Percentiles rank a stretch among this genome's conserved stretches.
Evolutionary conservation across 2,888 invertebrate genomes (phyloP).

Genomic region (Tiliacea aurago): DNA sequence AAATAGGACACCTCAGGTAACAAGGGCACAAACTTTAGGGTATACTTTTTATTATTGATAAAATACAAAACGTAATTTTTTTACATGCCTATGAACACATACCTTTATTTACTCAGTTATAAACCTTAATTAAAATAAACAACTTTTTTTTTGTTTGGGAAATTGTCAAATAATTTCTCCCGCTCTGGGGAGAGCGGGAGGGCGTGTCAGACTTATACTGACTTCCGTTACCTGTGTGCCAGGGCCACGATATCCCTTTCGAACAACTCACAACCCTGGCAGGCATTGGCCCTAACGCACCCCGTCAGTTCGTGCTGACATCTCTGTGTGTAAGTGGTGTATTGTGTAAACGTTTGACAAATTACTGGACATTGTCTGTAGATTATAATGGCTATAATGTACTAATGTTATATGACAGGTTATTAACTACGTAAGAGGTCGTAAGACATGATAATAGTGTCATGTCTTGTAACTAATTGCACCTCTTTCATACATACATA

Average conservation of each 20-base stretch:
- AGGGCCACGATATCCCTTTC: too few species aligned
- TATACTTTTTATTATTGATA: background rate
- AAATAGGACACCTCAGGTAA: background rate
- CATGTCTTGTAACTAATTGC: conserved; percentile 8
- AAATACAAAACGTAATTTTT: background rate
- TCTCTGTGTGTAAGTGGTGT: conserved; percentile 13
- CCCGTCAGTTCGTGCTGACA: too few species aligned
- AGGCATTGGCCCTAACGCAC: too few species aligned
- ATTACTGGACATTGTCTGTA: conserved; percentile 24
- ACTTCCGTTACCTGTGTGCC: too few species aligned
- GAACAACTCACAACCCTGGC: too few species aligned
- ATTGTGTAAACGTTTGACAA: conserved; percentile 34
- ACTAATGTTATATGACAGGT: background rate
- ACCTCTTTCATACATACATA: background rate
- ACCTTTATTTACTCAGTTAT: too few species aligned
- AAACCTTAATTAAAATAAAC: too few species aligned
- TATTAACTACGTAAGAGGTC: conserved; percentile 21
- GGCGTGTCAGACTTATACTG: too few species aligned
- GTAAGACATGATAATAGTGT: conserved; percentile 4
- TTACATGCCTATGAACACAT: background rate
- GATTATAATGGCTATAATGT: conserved; percentile 1
- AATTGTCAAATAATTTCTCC: too few species aligned
- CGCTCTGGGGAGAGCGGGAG: too few species aligned
- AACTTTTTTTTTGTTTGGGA: too few species aligned
- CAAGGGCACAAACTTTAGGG: background rate